phyloP scores from a whole-genome alignment of 2,797 vertebrate species.

The Artibeus jamaicensis region DNA sequence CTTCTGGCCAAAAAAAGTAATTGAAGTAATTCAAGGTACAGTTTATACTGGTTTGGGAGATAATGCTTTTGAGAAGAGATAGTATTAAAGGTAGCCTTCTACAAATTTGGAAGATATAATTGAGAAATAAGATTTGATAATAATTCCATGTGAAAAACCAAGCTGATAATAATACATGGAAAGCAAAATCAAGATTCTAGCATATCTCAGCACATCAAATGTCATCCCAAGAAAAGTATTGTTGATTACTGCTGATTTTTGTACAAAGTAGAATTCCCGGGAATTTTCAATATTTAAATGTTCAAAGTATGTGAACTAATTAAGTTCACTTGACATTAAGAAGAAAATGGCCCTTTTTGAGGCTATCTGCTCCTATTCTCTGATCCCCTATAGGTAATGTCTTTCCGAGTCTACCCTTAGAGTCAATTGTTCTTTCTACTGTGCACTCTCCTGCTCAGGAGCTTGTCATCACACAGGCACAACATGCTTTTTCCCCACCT shows the following conservation, averaged over 20 bases:
- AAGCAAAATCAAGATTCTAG: background rate
- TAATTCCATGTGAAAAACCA: background rate
- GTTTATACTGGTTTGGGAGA: background rate
- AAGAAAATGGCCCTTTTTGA: background rate
- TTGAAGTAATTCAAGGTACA: background rate
- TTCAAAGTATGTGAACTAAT: background rate
- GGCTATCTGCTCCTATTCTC: background rate
- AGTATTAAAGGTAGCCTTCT: background rate
- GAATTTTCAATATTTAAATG: background rate
- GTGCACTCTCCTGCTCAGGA: background rate
- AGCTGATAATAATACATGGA: background rate
- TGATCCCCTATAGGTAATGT: background rate
- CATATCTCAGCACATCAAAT: background rate
- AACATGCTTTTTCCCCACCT: background rate
- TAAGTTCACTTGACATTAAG: background rate
- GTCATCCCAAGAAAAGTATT: background rate
- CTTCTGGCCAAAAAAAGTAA: background rate
- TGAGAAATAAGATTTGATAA: background rate
- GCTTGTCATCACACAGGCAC: background rate
- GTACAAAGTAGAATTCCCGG: background rate
- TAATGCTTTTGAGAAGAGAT: background rate
- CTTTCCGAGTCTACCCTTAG: background rate
- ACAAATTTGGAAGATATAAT: background rate
- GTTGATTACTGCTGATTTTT: background rate
- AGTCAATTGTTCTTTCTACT: background rate